Conservation (phyloP, 2,888 invertebrate genomes). For the Eupelmus urozonus region DNA sequence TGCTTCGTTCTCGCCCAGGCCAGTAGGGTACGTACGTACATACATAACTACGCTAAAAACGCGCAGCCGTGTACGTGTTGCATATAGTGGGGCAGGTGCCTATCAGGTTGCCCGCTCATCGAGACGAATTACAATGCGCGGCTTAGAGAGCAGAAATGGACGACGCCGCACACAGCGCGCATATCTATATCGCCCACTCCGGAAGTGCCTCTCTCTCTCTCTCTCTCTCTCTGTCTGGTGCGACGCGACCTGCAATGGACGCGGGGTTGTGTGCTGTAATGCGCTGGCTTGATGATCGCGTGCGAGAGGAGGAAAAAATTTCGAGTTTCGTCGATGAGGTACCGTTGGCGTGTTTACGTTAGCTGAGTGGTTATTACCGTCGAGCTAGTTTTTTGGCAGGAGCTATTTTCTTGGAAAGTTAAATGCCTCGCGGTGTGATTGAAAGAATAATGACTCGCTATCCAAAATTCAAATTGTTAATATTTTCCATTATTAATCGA, state of each 20-base stretch:
- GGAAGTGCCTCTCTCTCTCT: constrained; percentile 21
- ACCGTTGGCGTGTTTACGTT: too few relatives aligned
- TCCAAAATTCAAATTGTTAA: too few relatives aligned
- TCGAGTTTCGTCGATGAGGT: too few relatives aligned
- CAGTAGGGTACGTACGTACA: neutral
- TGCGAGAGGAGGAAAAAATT: neutral
- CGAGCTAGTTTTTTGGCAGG: too few relatives aligned
- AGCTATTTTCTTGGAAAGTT: too few relatives aligned
- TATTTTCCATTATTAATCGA: too few relatives aligned
- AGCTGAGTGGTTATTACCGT: too few relatives aligned
- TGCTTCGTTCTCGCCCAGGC: neutral
- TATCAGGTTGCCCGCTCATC: constrained; percentile 74
- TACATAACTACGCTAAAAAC: neutral
- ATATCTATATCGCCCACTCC: constrained; percentile 19
- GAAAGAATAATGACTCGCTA: too few relatives aligned
- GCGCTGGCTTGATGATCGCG: neutral
- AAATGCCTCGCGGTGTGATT: too few relatives aligned
- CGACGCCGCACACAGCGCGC: constrained; percentile 18
- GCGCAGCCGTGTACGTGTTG: neutral
- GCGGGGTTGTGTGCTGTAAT: neutral
- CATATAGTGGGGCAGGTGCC: constrained; percentile 69
- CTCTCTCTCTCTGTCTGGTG: too few relatives aligned
- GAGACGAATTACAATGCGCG: constrained; percentile 73
- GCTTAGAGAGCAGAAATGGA: constrained; percentile 9
- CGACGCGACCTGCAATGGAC: too few relatives aligned